Evolutionary conservation across 2,888 invertebrate genomes (phyloP).

Genomic region (Drosophila sordidapex): DNA sequence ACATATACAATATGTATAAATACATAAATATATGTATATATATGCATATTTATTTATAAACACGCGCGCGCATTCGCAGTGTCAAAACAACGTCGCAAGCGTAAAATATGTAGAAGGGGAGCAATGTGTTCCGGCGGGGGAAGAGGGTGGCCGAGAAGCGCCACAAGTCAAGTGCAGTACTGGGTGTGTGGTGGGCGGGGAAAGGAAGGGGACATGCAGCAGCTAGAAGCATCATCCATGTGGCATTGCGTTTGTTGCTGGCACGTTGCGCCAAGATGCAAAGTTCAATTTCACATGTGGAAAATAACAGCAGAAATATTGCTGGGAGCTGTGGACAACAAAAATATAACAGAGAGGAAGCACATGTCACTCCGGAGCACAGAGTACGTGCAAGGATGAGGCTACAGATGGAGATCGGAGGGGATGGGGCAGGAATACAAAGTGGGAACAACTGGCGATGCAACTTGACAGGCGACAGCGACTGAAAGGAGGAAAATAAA

Average conservation of each 20-base stretch:
- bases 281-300: slow-evolving; percentile 80
- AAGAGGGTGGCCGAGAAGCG: slow-evolving; percentile 41
- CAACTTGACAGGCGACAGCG: slow-evolving; percentile 65
- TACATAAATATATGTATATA: not conserved
- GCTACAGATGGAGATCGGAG: slow-evolving; percentile 18
- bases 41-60: slow-evolving; percentile 74
- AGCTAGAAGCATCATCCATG: slow-evolving; percentile 1
- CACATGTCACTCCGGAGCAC: slow-evolving; percentile 72
- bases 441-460: slow-evolving; percentile 61
- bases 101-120: slow-evolving; percentile 7
- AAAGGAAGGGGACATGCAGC: not conserved
- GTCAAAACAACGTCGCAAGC: slow-evolving; percentile 78
- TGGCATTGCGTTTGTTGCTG: slow-evolving; percentile 51
- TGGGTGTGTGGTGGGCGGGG: not conserved
- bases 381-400: slow-evolving; percentile 49
- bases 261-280: slow-evolving; percentile 75
- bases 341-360: slow-evolving; percentile 76
- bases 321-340: slow-evolving; percentile 36
- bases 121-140: not conserved
- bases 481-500: slow-evolving; percentile 46
- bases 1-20: not conserved
- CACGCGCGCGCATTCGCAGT: slow-evolving; percentile 76
- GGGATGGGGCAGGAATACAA: slow-evolving; percentile 25
- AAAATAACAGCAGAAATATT: slow-evolving; percentile 66
- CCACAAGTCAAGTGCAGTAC: slow-evolving; percentile 79